A percentile compares a stretch with the other conserved stretches of the same genome.
These are phyloP conservation scores for Lophius piscatorius DNA, from an alignment of 2,113 vertebrate species.

Conservation along the genomic window DNA sequence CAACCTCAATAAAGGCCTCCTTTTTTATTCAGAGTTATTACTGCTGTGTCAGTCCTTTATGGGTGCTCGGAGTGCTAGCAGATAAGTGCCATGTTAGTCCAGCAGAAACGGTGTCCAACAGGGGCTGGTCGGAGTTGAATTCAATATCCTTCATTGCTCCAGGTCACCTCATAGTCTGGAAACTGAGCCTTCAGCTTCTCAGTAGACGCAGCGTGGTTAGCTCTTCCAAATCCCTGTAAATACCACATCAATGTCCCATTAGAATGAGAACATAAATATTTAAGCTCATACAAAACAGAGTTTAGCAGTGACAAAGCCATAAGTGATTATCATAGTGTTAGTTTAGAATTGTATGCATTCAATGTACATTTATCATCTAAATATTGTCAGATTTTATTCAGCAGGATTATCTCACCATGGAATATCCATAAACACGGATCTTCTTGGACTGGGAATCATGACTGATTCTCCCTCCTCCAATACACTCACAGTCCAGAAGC, in stretches of 20 bases:
- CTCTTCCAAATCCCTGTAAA: conserved; percentile 90
- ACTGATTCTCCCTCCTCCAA: conserved; percentile 89
- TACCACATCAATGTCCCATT: neutral
- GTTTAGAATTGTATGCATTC: no score
- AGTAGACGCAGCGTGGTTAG: conserved; percentile 86
- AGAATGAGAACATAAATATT: neutral
- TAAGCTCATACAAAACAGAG: no score
- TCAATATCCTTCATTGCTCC: conserved; percentile 94
- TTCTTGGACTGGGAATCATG: conserved; percentile 84
- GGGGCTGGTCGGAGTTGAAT: neutral
- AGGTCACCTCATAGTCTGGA: conserved; percentile 90
- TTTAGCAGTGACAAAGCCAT: neutral
- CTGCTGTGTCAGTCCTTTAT: neutral
- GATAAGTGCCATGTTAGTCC: conserved; percentile 8
- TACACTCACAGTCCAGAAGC: conserved; percentile 85
- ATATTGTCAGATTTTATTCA: no score
- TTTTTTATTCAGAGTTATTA: neutral
- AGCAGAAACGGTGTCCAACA: neutral
- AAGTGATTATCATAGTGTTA: no score
- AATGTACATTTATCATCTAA: no score
- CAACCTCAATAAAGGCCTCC: no score
- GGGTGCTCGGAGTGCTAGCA: neutral
- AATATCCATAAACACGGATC: conserved; percentile 94
- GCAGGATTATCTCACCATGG: conserved; percentile 86
- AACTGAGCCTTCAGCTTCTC: conserved; percentile 88